Evolutionary conservation across 2,113 vertebrate genomes (phyloP), one percentile per base, ranked within the genome.

Genomic region (Acrocephalus kingi): DNA sequence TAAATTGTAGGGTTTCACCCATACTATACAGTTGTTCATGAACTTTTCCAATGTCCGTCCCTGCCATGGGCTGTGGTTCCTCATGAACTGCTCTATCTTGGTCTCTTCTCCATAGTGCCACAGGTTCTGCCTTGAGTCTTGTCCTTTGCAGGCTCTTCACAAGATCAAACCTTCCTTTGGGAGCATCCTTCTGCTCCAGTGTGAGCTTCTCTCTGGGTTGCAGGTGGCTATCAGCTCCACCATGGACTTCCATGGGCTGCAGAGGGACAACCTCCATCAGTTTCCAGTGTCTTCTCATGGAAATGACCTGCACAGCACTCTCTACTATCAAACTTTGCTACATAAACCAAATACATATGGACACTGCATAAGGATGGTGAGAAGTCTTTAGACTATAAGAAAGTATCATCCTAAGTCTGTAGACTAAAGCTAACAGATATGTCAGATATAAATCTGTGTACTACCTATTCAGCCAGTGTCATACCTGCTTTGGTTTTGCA

Each of bases 211-310:
- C 41, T 35, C 10, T 49, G 63, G 48, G 14, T 30, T 55, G 25
- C 17, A 48, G 25, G 15, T 31, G 46, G 4, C 37, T 67, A 2
- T 67, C 0, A 0, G 23, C 14, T 55, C 63, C 21, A 28, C 17
- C 15, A 31, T 5, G 12, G 41, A 54, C 55, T 7, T 41, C 39
- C n/a, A 13, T 10, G 24, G n/a, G 30, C 25, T 69, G 24, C 41
- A 31, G 63, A 48, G 30, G 30, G 25, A 41, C 13, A 61, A 13
- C 13, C 4, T 52, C 37, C 45, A 35, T 22, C 10, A 31, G 30
- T 37, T 69, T 69, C 22, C 12, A 13, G 6, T 23, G 25, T 37
- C 41, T 43, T 90, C 21, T 49, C 79, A 33, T 48, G 33, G 22
- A 56, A 69, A 41, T 0, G 1, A 43, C 18, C 7, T 35, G 30